A percentile compares a stretch with the other conserved stretches of the same genome.
Conservation (phyloP, 2,113 vertebrate genomes). For the Varanus salvator region DNA sequence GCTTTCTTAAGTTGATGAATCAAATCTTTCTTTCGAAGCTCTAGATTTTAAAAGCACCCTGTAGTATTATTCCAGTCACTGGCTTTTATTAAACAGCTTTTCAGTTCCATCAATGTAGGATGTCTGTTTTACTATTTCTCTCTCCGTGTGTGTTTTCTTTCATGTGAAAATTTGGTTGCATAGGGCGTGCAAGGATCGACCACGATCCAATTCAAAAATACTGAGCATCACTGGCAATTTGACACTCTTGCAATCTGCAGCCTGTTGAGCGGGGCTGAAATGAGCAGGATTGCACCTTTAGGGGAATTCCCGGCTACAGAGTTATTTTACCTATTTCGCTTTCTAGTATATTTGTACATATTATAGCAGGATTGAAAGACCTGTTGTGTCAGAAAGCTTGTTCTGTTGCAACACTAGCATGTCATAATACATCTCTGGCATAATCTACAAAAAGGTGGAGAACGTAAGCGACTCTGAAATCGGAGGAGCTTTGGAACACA, state of each 20-base stretch:
- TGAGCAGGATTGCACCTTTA: neutral
- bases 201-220: neutral
- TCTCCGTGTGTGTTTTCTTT: conserved; percentile 62
- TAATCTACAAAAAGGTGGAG: neutral
- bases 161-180: conserved; percentile 70
- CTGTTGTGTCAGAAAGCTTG: neutral
- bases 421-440: neutral
- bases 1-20: conserved; percentile 77
- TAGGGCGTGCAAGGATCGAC: conserved; percentile 9
- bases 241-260: neutral
- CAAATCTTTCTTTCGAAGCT: conserved; percentile 80
- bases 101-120: conserved; percentile 74
- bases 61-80: conserved; percentile 73
- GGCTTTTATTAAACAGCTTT: conserved; percentile 81
- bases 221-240: neutral
- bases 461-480: neutral
- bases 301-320: neutral
- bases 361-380: neutral
- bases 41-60: conserved; percentile 79
- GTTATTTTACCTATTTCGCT: neutral
- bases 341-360: neutral
- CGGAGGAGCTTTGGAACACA: neutral
- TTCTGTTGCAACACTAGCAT: neutral
- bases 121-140: conserved; percentile 79
- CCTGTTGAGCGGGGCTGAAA: neutral